Percentiles rank a stretch among this genome's conserved stretches.
Conservation (phyloP, 2,113 vertebrate species). For the Isichthys henryi region DNA sequence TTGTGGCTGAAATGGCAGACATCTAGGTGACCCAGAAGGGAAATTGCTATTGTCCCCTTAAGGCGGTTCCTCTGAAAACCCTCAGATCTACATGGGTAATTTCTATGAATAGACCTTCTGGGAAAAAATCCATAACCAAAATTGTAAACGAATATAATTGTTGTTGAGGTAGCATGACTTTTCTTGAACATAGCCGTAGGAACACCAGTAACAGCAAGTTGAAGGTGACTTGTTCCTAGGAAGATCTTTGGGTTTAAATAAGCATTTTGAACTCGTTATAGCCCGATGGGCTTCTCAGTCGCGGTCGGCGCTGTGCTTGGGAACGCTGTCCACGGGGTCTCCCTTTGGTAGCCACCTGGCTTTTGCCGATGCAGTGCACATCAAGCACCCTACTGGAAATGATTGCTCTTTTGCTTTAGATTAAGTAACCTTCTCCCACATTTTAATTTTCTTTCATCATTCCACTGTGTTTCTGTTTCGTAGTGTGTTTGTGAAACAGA, state of each 20-base stretch:
- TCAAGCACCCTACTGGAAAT: slow-evolving; percentile 19
- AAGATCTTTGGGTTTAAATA: not conserved
- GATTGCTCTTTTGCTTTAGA: slow-evolving; percentile 18
- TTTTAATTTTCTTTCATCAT: slow-evolving; percentile 31
- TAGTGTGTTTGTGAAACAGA: slow-evolving; percentile 19
- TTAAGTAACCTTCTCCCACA: slow-evolving; percentile 4
- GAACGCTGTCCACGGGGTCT: not conserved
- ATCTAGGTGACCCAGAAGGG: not conserved
- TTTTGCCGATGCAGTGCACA: not conserved
- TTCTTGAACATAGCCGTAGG: not conserved
- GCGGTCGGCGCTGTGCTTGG: slow-evolving; percentile 15
- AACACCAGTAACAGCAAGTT: not conserved
- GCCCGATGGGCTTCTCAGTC: not conserved
- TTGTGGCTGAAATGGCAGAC: not conserved
- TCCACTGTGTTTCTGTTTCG: slow-evolving; percentile 23
- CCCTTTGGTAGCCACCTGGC: slow-evolving; percentile 7
- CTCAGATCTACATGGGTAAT: not conserved
- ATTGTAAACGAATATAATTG: not conserved
- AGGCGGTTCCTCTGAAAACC: not conserved
- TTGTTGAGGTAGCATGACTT: not conserved
- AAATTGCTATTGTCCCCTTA: not conserved
- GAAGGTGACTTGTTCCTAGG: not conserved
- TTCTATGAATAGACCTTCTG: not conserved
- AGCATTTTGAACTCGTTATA: not conserved
- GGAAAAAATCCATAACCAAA: not conserved